These are phyloP conservation scores for Callipepla californica DNA, from an alignment of 2,113 vertebrate species.

Conservation along the genomic window DNA sequence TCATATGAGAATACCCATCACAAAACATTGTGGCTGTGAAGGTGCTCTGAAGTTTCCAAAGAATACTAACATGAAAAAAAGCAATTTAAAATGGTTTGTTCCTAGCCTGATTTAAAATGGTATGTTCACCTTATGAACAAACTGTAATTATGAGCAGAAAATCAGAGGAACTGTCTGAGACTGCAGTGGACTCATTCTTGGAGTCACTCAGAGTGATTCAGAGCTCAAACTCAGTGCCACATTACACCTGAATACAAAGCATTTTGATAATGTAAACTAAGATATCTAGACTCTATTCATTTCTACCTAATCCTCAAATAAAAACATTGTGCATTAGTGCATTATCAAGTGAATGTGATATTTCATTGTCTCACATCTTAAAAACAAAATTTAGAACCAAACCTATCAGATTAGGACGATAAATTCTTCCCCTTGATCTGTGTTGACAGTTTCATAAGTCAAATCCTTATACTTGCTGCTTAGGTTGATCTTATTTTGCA, in stretches of 20 bases:
- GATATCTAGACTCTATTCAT: not conserved
- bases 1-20: not conserved
- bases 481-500: not conserved
- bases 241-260: not conserved
- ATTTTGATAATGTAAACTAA: not conserved
- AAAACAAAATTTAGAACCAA: not conserved
- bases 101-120: not conserved
- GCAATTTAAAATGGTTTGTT: not conserved
- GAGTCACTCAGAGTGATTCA: not conserved
- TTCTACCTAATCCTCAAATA: not conserved
- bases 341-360: not conserved
- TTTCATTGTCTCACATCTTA: not conserved
- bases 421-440: not conserved
- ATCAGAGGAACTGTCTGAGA: not conserved
- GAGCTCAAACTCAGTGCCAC: not conserved
- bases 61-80: not conserved
- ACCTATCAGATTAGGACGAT: not conserved
- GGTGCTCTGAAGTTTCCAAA: not conserved
- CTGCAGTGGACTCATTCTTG: not conserved
- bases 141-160: not conserved
- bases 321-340: not conserved
- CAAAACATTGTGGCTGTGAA: not conserved
- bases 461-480: not conserved
- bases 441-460: not conserved
- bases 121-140: not conserved